Evolutionary conservation across 2,113 vertebrate genomes (phyloP).

Genomic region (Sapajus apella): DNA sequence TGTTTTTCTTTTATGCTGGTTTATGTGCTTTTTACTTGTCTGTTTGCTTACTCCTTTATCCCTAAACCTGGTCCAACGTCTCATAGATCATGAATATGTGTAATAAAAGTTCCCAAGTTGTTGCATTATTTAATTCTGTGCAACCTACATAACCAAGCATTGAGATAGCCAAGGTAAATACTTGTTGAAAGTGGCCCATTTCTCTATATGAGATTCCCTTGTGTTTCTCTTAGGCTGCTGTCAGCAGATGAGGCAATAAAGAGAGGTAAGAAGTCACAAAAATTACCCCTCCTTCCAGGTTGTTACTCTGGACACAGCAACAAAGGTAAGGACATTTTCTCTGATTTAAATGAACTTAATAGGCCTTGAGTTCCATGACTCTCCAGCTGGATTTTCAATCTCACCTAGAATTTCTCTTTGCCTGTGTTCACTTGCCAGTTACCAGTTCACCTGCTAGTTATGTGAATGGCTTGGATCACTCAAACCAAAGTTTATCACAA

Average conservation of each 20-base stretch:
- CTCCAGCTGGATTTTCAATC: not conserved
- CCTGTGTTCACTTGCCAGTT: not conserved
- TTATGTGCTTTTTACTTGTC: not conserved
- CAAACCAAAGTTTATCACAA: not conserved
- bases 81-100: not conserved
- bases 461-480: not conserved
- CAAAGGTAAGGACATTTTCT: fast-evolving
- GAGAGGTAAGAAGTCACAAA: not conserved
- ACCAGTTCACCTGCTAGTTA: not conserved
- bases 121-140: not conserved
- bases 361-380: not conserved
- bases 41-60: not conserved
- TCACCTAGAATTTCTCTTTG: not conserved
- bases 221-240: not conserved
- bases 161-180: not conserved
- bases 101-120: not conserved
- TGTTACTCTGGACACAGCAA: not conserved
- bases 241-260: not conserved
- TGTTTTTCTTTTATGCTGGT: not conserved
- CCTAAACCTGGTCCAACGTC: not conserved
- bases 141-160: no score
- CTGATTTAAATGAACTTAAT: not conserved
- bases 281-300: not conserved
- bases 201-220: not conserved
- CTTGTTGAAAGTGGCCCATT: not conserved